Conservation (phyloP, 2,797 vertebrate species). For the Crocidura indochinensis region DNA sequence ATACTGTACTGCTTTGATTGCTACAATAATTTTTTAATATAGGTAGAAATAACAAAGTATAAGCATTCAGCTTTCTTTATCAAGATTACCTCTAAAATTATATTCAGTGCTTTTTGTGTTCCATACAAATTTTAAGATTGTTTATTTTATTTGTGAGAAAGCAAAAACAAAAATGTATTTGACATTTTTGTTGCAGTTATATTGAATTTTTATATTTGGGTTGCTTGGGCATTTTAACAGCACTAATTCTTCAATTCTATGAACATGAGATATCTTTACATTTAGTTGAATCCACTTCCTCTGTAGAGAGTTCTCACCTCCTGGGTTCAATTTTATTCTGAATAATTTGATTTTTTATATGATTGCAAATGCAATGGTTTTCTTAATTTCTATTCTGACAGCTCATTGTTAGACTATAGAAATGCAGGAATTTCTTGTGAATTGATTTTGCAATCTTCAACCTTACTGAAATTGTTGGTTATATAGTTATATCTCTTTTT, state of each 20-base stretch:
- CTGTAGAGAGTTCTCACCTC: not conserved
- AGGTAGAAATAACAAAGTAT: not conserved
- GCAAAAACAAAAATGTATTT: not conserved
- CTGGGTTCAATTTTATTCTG: not conserved
- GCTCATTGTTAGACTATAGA: not conserved
- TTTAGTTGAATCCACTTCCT: not conserved
- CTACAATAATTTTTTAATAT: not conserved
- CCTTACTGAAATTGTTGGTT: constrained; percentile 5
- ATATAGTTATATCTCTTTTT: not conserved
- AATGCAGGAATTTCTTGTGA: not conserved
- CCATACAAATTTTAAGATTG: not conserved
- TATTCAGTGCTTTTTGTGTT: not conserved
- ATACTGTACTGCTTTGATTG: not conserved
- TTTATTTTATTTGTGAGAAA: not conserved
- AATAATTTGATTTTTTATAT: not conserved
- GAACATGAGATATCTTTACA: not conserved
- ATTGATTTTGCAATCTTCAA: not conserved
- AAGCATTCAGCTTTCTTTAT: not conserved
- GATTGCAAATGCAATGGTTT: not conserved
- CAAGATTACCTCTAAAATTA: not conserved
- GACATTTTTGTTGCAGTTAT: not conserved
- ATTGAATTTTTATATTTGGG: not conserved
- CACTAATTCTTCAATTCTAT: not conserved
- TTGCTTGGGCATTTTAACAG: not conserved
- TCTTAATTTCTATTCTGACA: not conserved